These are phyloP conservation scores for Clostera curtula DNA, from an alignment of 2,888 invertebrate genomes.

Conservation along the genomic window DNA sequence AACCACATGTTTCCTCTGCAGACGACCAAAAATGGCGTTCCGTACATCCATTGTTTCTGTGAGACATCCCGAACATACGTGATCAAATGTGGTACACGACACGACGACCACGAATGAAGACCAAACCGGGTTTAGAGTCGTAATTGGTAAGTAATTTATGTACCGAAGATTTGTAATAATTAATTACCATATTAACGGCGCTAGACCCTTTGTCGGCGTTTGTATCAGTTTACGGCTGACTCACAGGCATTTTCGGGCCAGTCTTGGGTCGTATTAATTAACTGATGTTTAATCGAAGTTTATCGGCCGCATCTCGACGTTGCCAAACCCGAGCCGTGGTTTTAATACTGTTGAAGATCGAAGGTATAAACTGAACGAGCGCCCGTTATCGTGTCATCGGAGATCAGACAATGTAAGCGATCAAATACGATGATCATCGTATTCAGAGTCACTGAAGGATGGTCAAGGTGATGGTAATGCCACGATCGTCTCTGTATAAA, in stretches of 20 bases:
- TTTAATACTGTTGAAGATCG: conserved; percentile 38
- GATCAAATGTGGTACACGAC: conserved; percentile 39
- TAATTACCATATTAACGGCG: conserved; percentile 70
- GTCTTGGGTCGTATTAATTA: conserved; percentile 71
- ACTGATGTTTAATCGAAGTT: conserved; percentile 72
- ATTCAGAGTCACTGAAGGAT: conserved; percentile 36
- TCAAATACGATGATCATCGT: conserved; percentile 62
- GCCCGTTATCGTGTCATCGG: conserved; percentile 67
- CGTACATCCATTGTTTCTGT: conserved; percentile 49
- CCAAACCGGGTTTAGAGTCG: conserved; percentile 32
- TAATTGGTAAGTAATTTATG: conserved; percentile 59
- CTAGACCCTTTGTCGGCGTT: conserved; percentile 68
- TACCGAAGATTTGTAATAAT: conserved; percentile 65
- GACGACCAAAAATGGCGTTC: conserved; percentile 48
- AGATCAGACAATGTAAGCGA: conserved; percentile 66
- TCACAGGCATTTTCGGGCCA: conserved; percentile 62
- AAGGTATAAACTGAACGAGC: conserved; percentile 46
- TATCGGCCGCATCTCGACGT: conserved; percentile 68
- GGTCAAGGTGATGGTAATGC: conserved; percentile 19
- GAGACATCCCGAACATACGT: conserved; percentile 39
- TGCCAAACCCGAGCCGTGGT: conserved; percentile 68
- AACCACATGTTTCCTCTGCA: conserved; percentile 45
- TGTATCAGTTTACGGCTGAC: conserved; percentile 60
- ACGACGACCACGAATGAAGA: conserved; percentile 15
- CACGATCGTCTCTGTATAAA: too few species aligned